Evolutionary conservation across 2,113 vertebrate species (phyloP).

Genomic region (Ornithorhynchus anatinus): DNA sequence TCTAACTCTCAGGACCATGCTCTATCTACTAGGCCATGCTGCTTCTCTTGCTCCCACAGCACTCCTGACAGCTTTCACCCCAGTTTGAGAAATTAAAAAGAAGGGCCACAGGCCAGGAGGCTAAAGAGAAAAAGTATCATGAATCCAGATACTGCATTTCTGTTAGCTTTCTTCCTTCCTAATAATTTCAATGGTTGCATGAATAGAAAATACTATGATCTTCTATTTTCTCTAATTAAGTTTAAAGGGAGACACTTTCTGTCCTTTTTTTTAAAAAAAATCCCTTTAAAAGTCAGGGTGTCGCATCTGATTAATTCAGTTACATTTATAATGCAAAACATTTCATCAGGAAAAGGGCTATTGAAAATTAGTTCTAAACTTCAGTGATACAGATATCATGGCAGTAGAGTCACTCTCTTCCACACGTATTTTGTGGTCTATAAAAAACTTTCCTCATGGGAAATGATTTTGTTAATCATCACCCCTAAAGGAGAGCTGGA

Average conservation of each 20-base stretch:
- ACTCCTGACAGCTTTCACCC: too few species aligned
- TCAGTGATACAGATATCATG: conserved; percentile 63
- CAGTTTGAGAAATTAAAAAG: too few species aligned
- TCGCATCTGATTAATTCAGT: conserved; percentile 77
- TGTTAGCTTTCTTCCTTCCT: too few species aligned
- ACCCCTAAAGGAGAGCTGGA: too few species aligned
- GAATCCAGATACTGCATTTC: too few species aligned
- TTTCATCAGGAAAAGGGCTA: conserved; percentile 64
- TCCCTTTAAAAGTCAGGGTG: conserved; percentile 75
- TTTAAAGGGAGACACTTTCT: conserved; percentile 76
- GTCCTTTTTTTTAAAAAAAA: conserved; percentile 75
- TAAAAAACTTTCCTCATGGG: conserved; percentile 52
- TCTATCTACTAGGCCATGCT: too few species aligned
- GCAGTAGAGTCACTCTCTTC: conserved; percentile 49
- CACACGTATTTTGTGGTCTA: conserved; percentile 52
- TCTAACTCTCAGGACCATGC: too few species aligned
- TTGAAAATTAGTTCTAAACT: conserved; percentile 63
- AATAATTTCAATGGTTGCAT: conserved; percentile 76
- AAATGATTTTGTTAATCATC: too few species aligned
- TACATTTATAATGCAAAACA: conserved; percentile 69
- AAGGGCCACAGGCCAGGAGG: too few species aligned
- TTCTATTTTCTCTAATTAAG: conserved; percentile 80
- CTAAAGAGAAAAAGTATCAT: too few species aligned
- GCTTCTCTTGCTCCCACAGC: too few species aligned
- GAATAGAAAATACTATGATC: conserved; percentile 75